phyloP scores from a whole-genome alignment of 2,888 invertebrate genomes.

The Axea sp. region DNA sequence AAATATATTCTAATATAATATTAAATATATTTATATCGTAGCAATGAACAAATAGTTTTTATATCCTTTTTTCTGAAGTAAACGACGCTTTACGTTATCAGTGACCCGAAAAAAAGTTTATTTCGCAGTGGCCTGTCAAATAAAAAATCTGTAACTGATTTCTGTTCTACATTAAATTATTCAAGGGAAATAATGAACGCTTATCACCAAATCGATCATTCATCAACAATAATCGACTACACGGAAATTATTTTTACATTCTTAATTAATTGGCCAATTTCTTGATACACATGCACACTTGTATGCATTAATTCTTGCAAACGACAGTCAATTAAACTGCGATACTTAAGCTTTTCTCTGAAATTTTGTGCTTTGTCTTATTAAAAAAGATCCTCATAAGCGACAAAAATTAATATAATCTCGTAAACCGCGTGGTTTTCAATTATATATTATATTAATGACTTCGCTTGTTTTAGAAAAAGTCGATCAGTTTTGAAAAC shows the following conservation, averaged over 20 bases:
- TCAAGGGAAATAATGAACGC: neutral
- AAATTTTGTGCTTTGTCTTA: conserved; percentile 10
- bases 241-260: conserved; percentile 5
- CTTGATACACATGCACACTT: conserved; percentile 8
- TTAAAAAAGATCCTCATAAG: conserved; percentile 8
- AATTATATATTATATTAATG: conserved; percentile 2
- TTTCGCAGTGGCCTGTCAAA: no score
- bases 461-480: conserved; percentile 7
- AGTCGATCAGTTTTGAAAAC: no score
- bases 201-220: neutral
- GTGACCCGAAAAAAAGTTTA: no score
- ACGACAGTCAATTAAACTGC: conserved; percentile 12
- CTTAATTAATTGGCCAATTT: conserved; percentile 17
- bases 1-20: no score
- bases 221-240: conserved; percentile 6
- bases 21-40: no score
- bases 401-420: neutral
- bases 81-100: no score
- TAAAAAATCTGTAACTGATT: no score
- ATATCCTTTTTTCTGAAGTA: no score
- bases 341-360: conserved; percentile 5
- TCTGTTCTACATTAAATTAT: no score
- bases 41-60: no score
- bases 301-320: conserved; percentile 6
- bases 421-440: neutral